Conservation (phyloP, 2,113 vertebrate species). For the Pica pica region DNA sequence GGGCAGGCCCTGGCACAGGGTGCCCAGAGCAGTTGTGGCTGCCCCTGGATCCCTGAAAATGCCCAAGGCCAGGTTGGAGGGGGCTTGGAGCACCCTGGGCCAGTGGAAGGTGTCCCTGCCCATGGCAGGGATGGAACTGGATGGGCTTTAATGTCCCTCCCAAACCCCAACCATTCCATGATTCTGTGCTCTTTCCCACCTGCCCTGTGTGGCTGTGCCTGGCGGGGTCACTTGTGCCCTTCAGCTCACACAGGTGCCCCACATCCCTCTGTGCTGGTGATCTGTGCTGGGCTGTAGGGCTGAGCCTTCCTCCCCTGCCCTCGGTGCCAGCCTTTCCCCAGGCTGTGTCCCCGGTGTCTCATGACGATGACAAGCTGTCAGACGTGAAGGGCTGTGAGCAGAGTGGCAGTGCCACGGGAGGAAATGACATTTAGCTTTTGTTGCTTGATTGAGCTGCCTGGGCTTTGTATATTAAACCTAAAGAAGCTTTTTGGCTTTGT, state of each 20-base stretch:
- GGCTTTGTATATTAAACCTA: neutral
- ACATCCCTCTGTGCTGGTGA: rapidly evolving
- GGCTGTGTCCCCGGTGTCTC: neutral
- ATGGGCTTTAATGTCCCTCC: neutral
- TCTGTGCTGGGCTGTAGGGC: neutral
- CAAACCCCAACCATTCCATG: neutral
- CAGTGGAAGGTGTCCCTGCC: rapidly evolving
- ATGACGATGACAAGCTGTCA: neutral
- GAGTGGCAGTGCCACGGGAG: neutral
- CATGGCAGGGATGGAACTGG: rapidly evolving
- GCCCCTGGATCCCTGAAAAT: neutral
- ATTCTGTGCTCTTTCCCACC: neutral
- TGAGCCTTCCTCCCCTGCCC: neutral
- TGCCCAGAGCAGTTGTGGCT: neutral
- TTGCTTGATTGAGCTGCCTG: constrained; percentile 18
- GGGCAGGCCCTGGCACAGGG: neutral
- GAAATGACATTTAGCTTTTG: constrained; percentile 29
- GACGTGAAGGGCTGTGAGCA: neutral
- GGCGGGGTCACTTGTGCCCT: neutral
- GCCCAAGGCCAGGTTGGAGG: rapidly evolving
- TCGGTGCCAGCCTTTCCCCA: neutral
- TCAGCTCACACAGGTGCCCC: neutral
- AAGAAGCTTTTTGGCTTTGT: neutral
- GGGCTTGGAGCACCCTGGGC: neutral
- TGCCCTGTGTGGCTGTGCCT: neutral